Base-by-base conservation (phyloP, 1,140 invertebrate genomes). In the Brachionus sp. region DNA sequence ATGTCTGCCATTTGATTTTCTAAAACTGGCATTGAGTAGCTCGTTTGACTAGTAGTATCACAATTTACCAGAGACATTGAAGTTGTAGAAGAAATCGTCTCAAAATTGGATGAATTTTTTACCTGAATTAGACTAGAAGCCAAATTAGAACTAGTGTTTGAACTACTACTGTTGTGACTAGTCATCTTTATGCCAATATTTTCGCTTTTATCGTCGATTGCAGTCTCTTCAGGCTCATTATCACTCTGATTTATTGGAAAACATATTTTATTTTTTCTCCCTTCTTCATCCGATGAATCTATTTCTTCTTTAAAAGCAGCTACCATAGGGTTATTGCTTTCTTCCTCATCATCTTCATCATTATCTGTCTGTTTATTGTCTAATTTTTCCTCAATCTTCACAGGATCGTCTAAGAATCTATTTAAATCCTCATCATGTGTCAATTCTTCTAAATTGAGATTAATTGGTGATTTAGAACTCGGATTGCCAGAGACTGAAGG, bases 241-340 rank as follows among this genome's bases (percentile, higher is more conserved):
- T 46, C 19, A 75, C 7, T 75, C 2, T 19, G 6, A 46, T 57
- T 57, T 57, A 46, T 25, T 46, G 19, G n/a, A 73, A 25, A 13
- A 44, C 23, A n/a, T 9, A 46, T 39, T 75, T 75, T 42, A 29
- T 29, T 75, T 46, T 75, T 75, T 12, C n/a, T 16, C 29, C 12
- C 42, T 37, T 50, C 44, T 78, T 77, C 70, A 42, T 86, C 85
- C 13, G 53, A 83, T 1, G 84, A 84, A 42, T 86, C 83, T 35
- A 86, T 86, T 46, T 86, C 85, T 50, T 86, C 85, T 77, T 85
- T 85, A 82, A 84, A 86, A 16, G 77, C 80, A 16, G 84, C 84
- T 29, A 86, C 85, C 85, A 86, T 86, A 73, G 77, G 53, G 77
- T 86, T 86, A 46, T 84, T 83, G 44, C 23, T 75, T 29, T 75